Base-by-base conservation (phyloP, 2,797 vertebrate species). In the Lacerta agilis region DNA sequence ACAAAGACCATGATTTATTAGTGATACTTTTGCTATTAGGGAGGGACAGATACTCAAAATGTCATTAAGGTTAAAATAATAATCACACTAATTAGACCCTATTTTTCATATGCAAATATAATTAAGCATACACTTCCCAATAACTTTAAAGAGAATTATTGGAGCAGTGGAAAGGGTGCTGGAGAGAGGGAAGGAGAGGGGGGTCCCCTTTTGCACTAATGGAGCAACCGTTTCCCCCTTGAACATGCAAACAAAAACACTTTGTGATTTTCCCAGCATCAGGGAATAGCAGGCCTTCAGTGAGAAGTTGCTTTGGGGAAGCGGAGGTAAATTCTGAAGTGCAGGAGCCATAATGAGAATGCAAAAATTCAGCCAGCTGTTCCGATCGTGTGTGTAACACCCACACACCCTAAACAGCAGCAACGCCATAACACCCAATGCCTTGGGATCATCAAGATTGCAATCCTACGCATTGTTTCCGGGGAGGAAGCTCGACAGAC, bases 71-170 rank as follows among this genome's bases (percentile, higher is more conserved):
- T 97, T 97, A 97, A 97, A 97, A 97, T 96, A 97, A 97, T 96
- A 97, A 97, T 97, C 97, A 97, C 95, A 95, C 95, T 97, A 97
- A 97, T 97, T 97, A 97, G 97, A 89, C 89, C 93, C 95, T 96
- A 97, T 97, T 97, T 97, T 97, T 97, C 96, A 96, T 97, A 97
- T 97, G 97, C 96, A 97, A 97, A 97, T 97, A 97, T 96, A 97
- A 97, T 97, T 97, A 97, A 97, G 96, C 96, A 95, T 96, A 96
- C 94, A 95, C 94, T 96, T 95, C 95, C 96, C 94, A 49, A 49
- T 94, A 97, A 97, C 95, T 96, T 97, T 97, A 95, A 95, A 96
- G 96, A 94, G 96, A 97, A 95, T 96, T 94, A 95, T 94, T 95
- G 94, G 96, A 95, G 93, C 91, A 81, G 88, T 88, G 75, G 90